Base-by-base conservation (phyloP, 2,797 vertebrate species). In the Pipistrellus kuhlii region DNA sequence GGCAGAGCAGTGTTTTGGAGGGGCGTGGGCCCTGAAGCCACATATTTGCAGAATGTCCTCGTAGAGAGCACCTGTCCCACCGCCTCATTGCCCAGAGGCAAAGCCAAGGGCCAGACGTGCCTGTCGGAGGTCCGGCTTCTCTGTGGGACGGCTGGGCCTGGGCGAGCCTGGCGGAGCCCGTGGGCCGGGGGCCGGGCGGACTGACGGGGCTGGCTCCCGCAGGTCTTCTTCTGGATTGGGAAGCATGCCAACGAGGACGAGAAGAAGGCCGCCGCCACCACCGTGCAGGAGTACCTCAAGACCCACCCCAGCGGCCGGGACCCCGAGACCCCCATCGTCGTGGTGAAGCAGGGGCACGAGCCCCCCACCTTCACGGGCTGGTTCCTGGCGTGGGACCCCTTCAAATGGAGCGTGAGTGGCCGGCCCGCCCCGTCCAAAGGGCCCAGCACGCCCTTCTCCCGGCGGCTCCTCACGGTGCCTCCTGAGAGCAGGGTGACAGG, bases 191-290 rank as follows among this genome's bases (percentile, higher is more conserved):
- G 55, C 0, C 20, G 48, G 30, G 38, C 38, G 32, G 20, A 41
- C 62, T 64, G 77, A 69, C 21, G 1, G 12, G 12, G 27, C 2
- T 32, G 46, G 30, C 41, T 68, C 46, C 35, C 21, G 9, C 95
- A 99, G 99, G 96, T 99, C 92, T 99, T 98, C 97, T 89, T 99
- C 95, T 99, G 99, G 99, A 97, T 99, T 0, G 99, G 99, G n/a
- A 98, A 98, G 89, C 78, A 94, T 0, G 98, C 99, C 93, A 99
- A 98, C 0, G 98, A 98, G 59, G 81, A 93, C 0, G 99, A 99
- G 97, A 99, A 99, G 96, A 97, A 97, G 32, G 98, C 98, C 0
- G 97, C 98, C 0, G 98, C 98, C 0, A 78, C 83, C 66, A 99
- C 98, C 2, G 99, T 69, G 0, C 98, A 99, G 93, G 99, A 99